Conservation (phyloP, 1,140 invertebrate genomes). For the Danaus plexippus region DNA sequence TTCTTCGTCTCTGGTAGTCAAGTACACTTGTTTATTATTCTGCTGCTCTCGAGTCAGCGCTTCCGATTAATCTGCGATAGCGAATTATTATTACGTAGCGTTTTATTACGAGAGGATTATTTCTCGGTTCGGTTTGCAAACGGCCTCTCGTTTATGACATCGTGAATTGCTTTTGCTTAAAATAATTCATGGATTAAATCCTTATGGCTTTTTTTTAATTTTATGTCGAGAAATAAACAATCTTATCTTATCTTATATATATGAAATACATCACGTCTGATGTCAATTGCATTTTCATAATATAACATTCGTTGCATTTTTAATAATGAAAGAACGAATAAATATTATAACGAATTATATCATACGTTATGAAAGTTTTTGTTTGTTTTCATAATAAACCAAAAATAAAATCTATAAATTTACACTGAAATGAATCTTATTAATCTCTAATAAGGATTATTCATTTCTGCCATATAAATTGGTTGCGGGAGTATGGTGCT, state of each 20-base stretch:
- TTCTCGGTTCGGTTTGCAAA: conserved; percentile 2
- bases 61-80: conserved; percentile 12
- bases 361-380: neutral
- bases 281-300: too few relatives aligned
- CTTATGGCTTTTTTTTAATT: too few relatives aligned
- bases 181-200: neutral
- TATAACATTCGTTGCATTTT: conserved; percentile 2
- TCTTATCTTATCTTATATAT: too few relatives aligned
- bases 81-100: conserved; percentile 10
- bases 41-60: conserved; percentile 9
- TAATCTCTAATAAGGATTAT: conserved; percentile 1
- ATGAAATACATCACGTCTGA: too few relatives aligned
- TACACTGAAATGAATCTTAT: conserved; percentile 1
- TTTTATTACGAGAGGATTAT: conserved; percentile 10
- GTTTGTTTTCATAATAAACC: too few relatives aligned
- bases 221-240: too few relatives aligned
- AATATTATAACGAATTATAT: conserved; percentile 11
- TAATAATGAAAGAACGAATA: conserved; percentile 8
- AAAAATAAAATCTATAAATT: conserved; percentile 2
- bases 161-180: neutral
- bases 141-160: neutral
- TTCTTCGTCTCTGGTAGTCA: neutral
- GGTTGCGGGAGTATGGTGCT: neutral
- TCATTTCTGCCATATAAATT: too few relatives aligned
- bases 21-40: conserved; percentile 14